Conservation (phyloP, 1,140 invertebrate species). For the Meloidogyne chitwoodi region DNA sequence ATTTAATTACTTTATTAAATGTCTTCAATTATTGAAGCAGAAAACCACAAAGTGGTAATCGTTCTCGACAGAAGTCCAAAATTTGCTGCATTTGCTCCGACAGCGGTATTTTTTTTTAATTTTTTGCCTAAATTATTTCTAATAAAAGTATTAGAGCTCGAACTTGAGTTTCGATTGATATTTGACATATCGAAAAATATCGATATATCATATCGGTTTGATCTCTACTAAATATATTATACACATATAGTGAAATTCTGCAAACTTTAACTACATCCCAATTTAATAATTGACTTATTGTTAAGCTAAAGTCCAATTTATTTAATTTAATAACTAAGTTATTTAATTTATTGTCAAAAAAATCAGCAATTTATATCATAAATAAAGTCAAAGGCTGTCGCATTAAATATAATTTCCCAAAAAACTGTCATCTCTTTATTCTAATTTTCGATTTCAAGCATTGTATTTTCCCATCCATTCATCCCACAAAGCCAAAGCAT, state of each 20-base stretch:
- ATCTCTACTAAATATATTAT: too few species aligned
- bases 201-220: too few species aligned
- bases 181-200: too few species aligned
- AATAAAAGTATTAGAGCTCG: too few species aligned
- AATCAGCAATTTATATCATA: background rate
- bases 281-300: too few species aligned
- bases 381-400: background rate
- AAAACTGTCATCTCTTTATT: background rate
- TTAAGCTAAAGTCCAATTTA: too few species aligned
- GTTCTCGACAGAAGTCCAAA: conserved; percentile 31
- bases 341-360: background rate
- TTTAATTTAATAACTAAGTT: too few species aligned
- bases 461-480: conserved; percentile 47
- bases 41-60: conserved; percentile 27
- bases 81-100: conserved; percentile 21
- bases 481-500: conserved; percentile 35
- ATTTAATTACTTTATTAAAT: conserved; percentile 25
- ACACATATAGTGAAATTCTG: too few species aligned
- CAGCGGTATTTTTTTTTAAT: conserved; percentile 4
- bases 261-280: too few species aligned
- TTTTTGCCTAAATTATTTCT: too few species aligned
- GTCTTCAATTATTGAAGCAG: conserved; percentile 15
- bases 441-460: conserved; percentile 10
- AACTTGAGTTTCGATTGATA: too few species aligned
- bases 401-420: background rate